These are phyloP conservation scores for Drosophila parabipectinata DNA, from an alignment of 1,140 invertebrate species.

Conservation along the genomic window DNA sequence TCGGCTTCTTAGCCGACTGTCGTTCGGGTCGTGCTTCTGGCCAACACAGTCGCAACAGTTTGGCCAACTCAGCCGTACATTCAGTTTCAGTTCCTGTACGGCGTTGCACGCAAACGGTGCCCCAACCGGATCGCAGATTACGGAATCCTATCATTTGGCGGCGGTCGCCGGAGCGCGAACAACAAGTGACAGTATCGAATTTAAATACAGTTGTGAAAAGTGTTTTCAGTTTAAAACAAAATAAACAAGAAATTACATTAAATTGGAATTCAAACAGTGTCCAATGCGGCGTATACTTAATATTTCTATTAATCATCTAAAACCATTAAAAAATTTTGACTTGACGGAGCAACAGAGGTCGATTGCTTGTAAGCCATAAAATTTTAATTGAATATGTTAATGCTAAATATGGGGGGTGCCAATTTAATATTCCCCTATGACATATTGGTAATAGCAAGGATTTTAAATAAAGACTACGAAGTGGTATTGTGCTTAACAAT, in stretches of 20 bases:
- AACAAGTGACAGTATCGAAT: constrained; percentile 65
- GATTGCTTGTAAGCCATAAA: constrained; percentile 32
- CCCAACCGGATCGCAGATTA: background rate
- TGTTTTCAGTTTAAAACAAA: background rate
- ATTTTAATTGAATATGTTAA: constrained; percentile 16
- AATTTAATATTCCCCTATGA: constrained; percentile 1
- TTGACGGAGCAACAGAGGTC: background rate
- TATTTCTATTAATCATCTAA: background rate
- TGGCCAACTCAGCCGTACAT: constrained; percentile 47
- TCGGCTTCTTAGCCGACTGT: constrained; percentile 14
- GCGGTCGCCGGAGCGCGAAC: constrained; percentile 27
- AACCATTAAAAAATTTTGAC: background rate
- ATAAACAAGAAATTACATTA: background rate
- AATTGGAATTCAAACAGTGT: constrained; percentile 3
- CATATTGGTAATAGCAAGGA: background rate
- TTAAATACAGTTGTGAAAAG: constrained; percentile 12
- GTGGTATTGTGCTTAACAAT: background rate
- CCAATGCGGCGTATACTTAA: constrained; percentile 16
- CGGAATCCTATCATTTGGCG: constrained; percentile 9
- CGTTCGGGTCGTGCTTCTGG: constrained; percentile 28
- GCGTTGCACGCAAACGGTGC: constrained; percentile 64
- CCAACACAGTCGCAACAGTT: constrained; percentile 61
- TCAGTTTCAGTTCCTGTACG: constrained; percentile 73
- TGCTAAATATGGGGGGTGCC: background rate
- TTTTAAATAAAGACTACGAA: background rate